Base-by-base conservation (phyloP, 2,113 vertebrate species). In the Crypturellus undulatus region DNA sequence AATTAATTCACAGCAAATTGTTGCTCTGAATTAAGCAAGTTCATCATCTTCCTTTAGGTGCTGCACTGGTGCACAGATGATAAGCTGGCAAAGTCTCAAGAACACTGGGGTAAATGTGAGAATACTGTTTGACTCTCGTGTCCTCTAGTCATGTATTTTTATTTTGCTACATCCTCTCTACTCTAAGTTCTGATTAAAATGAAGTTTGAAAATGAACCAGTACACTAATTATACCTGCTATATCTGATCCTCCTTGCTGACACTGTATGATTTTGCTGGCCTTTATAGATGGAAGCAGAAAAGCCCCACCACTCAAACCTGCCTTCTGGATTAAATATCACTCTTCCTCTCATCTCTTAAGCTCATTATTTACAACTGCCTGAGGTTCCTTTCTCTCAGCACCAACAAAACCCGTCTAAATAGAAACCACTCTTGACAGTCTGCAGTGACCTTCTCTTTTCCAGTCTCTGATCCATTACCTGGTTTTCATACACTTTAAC, bases 261-360 rank as follows among this genome's bases (percentile, higher is more conserved):
- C 30, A 18, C 3, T 36, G 24, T 28, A 30, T 4, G 25, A 20
- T n/a, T 12, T 12, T 26, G 3, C 17, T n/a, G 68, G 17, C 43
- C 47, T 52, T 47, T 45, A 6, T 6, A 54, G 5, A 22, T 5
- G n/a, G 25, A 62, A 79, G 11, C 8, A 24, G 24, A 45, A 16
- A 22, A 32, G 28, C 3, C 63, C 21, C 34, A 83, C 36, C 7
- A 30, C 26, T 64, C 79, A 70, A 15, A 6, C 30, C 25, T 2
- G 0, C 6, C 1, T 22, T 76, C 8, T 2, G 4, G 4, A 12
- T 12, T 38, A 38, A 60, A 28, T 3, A 62, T 3, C 5, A 3
- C 67, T 43, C 4, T 49, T 21, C 32, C 71, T 85, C 86, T 90
- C 87, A 67, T 45, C 45, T 70, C 16, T 15, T 15, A 32, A 70